These are phyloP conservation scores for Sisyra terminalis DNA, from an alignment of 2,888 invertebrate species.

Conservation along the genomic window DNA sequence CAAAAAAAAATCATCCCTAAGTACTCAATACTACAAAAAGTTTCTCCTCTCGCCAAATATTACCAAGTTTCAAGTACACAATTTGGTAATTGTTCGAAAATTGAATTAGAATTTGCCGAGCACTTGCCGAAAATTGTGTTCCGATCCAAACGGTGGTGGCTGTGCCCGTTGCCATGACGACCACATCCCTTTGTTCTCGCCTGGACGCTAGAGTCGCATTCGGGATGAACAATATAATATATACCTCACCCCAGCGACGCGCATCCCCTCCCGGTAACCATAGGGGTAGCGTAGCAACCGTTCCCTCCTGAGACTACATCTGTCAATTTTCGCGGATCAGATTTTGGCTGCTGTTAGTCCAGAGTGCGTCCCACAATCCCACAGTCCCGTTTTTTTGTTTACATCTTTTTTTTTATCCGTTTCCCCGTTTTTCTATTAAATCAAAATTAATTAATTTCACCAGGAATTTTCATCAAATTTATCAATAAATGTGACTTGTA, in stretches of 20 bases:
- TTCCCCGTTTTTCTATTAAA: no score
- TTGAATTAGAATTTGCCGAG: not conserved
- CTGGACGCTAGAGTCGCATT: constrained; percentile 8
- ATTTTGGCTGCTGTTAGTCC: constrained; percentile 11
- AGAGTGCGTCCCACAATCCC: constrained; percentile 15
- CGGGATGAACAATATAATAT: constrained; percentile 6
- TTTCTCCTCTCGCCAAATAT: no score
- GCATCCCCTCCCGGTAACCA: not conserved
- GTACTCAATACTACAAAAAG: no score
- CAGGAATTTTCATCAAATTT: no score
- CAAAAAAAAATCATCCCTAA: no score
- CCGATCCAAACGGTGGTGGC: constrained; percentile 3
- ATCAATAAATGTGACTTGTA: no score
- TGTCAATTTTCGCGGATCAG: constrained; percentile 25
- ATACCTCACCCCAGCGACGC: not conserved
- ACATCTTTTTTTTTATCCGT: not conserved
- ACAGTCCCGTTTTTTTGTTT: not conserved
- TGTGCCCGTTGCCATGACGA: constrained; percentile 22
- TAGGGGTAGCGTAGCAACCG: constrained; percentile 1
- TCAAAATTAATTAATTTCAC: not conserved
- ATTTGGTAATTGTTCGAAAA: not conserved
- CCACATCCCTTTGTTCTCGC: constrained; percentile 27
- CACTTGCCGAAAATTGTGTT: not conserved
- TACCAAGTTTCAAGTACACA: not conserved
- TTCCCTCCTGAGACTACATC: constrained; percentile 25